Percentiles rank a stretch among this genome's conserved stretches.
phyloP scores from a whole-genome alignment of 2,888 invertebrate genomes.

The Leptinotarsa tumamoca region DNA sequence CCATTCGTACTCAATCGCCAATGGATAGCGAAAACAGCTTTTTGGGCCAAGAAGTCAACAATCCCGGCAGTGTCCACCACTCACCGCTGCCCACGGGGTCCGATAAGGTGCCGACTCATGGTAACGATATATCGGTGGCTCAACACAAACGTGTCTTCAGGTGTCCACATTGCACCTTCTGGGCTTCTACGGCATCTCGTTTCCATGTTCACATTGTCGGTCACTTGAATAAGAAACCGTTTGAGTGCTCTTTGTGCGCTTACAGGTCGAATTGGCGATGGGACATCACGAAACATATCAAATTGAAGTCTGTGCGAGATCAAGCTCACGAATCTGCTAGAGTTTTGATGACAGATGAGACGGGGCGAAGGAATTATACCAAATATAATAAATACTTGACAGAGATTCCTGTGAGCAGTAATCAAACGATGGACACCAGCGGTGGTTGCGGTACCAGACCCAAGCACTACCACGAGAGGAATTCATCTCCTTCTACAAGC shows the following conservation, averaged over 20 bases:
- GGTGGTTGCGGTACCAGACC: conserved; percentile 65
- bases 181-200: conserved; percentile 92
- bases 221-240: conserved; percentile 92
- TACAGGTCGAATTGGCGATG: conserved; percentile 97
- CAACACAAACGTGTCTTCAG: conserved; percentile 86
- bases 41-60: conserved; percentile 53
- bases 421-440: conserved; percentile 62
- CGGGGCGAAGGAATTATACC: conserved; percentile 89
- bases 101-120: conserved; percentile 74
- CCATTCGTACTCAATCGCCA: conserved; percentile 64
- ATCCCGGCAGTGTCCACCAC: conserved; percentile 43
- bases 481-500: conserved; percentile 53
- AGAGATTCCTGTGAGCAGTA: conserved; percentile 66
- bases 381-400: conserved; percentile 93
- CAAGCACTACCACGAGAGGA: conserved; percentile 57
- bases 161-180: conserved; percentile 92
- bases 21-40: conserved; percentile 62
- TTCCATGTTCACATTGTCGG: conserved; percentile 95
- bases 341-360: conserved; percentile 92
- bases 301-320: conserved; percentile 87
- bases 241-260: conserved; percentile 93
- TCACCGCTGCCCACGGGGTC: conserved; percentile 58
- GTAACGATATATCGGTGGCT: conserved; percentile 71
- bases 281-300: conserved; percentile 96
- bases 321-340: conserved; percentile 83